Conservation (phyloP, 2,888 invertebrate genomes). For the Petrophora chlorosata region DNA sequence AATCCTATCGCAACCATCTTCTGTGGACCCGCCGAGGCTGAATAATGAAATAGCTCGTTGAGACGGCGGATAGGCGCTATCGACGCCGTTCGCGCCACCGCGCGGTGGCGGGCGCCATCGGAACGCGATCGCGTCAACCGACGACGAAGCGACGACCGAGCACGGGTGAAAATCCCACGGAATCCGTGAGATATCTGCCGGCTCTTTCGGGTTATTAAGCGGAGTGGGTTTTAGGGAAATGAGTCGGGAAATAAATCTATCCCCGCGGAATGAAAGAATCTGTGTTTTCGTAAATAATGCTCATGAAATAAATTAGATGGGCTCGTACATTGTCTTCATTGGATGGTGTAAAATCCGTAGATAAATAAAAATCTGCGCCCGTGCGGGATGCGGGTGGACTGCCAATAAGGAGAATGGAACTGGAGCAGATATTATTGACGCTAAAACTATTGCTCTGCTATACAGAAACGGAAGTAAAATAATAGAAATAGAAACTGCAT, state of each 20-base stretch:
- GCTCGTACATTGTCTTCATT: constrained; percentile 72
- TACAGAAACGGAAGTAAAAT: constrained; percentile 43
- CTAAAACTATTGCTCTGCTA: constrained; percentile 55
- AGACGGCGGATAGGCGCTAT: constrained; percentile 64
- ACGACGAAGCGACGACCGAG: constrained; percentile 56
- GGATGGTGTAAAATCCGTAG: constrained; percentile 51
- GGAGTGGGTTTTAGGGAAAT: constrained; percentile 81
- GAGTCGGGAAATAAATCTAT: constrained; percentile 71
- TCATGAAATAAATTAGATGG: constrained; percentile 69
- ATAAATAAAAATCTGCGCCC: constrained; percentile 60
- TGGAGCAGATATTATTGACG: constrained; percentile 58
- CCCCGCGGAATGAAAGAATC: constrained; percentile 61
- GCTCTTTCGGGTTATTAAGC: constrained; percentile 79
- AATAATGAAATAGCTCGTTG: constrained; percentile 81
- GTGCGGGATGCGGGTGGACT: constrained; percentile 54
- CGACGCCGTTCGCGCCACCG: constrained; percentile 51
- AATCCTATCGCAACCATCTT: constrained; percentile 75
- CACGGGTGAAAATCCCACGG: constrained; percentile 71
- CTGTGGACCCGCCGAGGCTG: constrained; percentile 64
- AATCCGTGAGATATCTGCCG: constrained; percentile 76
- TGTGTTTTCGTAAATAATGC: constrained; percentile 62
- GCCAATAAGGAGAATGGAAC: constrained; percentile 71
- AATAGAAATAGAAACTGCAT: constrained; percentile 40
- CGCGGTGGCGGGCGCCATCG: constrained; percentile 42
- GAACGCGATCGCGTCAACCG: constrained; percentile 58